Conservation (phyloP, 2,797 vertebrate genomes). For the Notamacropus eugenii region DNA sequence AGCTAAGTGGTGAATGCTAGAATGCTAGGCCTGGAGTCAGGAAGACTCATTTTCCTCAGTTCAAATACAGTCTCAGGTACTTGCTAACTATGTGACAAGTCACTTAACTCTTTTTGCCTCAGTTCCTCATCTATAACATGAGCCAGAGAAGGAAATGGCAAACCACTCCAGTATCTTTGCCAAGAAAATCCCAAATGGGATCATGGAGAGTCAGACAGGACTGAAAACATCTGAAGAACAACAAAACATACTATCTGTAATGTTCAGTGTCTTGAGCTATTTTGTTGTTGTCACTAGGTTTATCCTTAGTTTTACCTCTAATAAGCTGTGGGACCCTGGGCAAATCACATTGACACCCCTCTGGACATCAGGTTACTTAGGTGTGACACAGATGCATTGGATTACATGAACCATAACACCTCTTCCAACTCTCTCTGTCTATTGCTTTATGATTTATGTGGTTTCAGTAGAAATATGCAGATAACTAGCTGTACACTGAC, state of each 20-base stretch:
- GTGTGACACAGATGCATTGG: not conserved
- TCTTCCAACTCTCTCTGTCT: not conserved
- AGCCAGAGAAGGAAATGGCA: not conserved
- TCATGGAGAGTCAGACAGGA: not conserved
- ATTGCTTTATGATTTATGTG: not conserved
- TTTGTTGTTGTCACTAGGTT: not conserved
- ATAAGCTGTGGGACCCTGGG: not conserved
- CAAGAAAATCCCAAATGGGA: not conserved
- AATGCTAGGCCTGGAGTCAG: not conserved
- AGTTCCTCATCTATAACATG: not conserved
- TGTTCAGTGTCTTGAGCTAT: not conserved
- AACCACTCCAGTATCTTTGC: not conserved
- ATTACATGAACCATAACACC: not conserved
- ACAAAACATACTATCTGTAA: not conserved
- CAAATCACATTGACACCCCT: not conserved
- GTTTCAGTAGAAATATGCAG: constrained; percentile 31
- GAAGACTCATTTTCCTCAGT: not conserved
- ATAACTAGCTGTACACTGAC: not conserved
- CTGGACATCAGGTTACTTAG: not conserved
- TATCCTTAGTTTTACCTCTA: not conserved
- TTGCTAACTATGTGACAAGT: not conserved
- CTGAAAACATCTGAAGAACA: not conserved
- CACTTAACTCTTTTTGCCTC: not conserved
- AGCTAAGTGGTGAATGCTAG: not conserved
- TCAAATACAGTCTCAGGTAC: not conserved